phyloP scores from a whole-genome alignment of 2,113 vertebrate species.

The Emydura subglobosa region DNA sequence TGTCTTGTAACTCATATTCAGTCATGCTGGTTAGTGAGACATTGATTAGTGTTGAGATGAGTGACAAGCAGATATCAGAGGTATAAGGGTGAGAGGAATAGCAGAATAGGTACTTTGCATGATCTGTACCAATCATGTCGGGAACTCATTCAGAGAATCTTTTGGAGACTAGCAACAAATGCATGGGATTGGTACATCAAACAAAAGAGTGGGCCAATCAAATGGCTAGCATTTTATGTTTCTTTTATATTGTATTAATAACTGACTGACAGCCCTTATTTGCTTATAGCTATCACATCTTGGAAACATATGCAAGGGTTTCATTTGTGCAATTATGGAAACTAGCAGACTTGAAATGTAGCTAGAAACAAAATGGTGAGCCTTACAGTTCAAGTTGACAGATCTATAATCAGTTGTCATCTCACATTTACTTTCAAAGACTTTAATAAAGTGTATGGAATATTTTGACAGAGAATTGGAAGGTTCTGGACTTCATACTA shows the following conservation, averaged over 20 bases:
- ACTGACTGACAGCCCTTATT: conserved; percentile 55
- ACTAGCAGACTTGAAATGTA: conserved; percentile 47
- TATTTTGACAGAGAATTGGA: conserved; percentile 48
- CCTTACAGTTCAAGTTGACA: conserved; percentile 59
- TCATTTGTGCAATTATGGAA: conserved; percentile 68
- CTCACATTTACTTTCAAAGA: conserved; percentile 53
- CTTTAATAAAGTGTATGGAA: conserved; percentile 45
- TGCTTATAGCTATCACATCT: background rate
- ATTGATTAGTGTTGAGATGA: conserved; percentile 12
- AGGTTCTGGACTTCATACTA: conserved; percentile 9
- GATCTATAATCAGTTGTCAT: conserved; percentile 68
- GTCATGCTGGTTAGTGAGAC: background rate
- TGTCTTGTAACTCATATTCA: background rate
- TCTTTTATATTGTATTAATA: conserved; percentile 12
- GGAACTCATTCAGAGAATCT: background rate
- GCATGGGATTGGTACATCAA: background rate
- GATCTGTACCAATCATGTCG: background rate
- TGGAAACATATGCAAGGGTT: conserved; percentile 47
- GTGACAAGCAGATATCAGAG: background rate
- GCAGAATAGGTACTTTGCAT: background rate
- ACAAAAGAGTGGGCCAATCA: background rate
- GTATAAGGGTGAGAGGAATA: background rate
- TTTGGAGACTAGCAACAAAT: background rate
- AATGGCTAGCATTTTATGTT: background rate
- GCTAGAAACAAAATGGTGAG: conserved; percentile 52